These are phyloP conservation scores for Fukomys damarensis DNA, from an alignment of 2,113 vertebrate genomes.

Conservation along the genomic window DNA sequence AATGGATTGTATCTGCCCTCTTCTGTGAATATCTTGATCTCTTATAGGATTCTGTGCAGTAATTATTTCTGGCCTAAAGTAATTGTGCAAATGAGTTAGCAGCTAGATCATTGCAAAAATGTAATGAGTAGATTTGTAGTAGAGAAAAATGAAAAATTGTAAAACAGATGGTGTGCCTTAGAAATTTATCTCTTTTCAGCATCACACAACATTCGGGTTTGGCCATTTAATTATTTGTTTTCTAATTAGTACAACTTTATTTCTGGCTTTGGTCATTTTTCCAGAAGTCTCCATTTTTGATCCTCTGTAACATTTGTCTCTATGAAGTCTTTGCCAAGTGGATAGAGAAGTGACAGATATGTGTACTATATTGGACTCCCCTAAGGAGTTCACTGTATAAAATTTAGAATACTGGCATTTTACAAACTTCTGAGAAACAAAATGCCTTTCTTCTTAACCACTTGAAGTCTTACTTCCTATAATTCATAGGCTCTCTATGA, in stretches of 20 bases:
- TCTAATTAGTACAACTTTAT: slow-evolving; percentile 84
- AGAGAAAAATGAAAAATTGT: slow-evolving; percentile 77
- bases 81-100: slow-evolving; percentile 71
- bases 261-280: slow-evolving; percentile 82
- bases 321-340: slow-evolving; percentile 68
- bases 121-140: slow-evolving; percentile 67
- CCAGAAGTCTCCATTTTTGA: slow-evolving; percentile 76
- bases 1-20: slow-evolving; percentile 44
- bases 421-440: slow-evolving; percentile 74
- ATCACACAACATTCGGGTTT: slow-evolving; percentile 79
- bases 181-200: slow-evolving; percentile 83
- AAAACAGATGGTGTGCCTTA: slow-evolving; percentile 77
- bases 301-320: slow-evolving; percentile 75
- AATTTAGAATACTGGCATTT: slow-evolving; percentile 77
- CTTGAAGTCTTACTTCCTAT: slow-evolving; percentile 64
- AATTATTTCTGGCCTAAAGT: slow-evolving; percentile 72
- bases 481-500: slow-evolving; percentile 71
- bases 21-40: slow-evolving; percentile 64
- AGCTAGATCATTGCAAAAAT: slow-evolving; percentile 65
- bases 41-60: slow-evolving; percentile 57
- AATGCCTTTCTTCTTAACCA: slow-evolving; percentile 72
- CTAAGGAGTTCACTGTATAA: slow-evolving; percentile 69
- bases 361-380: slow-evolving; percentile 64
- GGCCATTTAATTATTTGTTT: slow-evolving; percentile 86
- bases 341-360: slow-evolving; percentile 68